Evolutionary conservation across 23 tunicate genomes (phyloP), one percentile per base, ranked within the genome.

Genomic region (Botrylloides violaceus): DNA sequence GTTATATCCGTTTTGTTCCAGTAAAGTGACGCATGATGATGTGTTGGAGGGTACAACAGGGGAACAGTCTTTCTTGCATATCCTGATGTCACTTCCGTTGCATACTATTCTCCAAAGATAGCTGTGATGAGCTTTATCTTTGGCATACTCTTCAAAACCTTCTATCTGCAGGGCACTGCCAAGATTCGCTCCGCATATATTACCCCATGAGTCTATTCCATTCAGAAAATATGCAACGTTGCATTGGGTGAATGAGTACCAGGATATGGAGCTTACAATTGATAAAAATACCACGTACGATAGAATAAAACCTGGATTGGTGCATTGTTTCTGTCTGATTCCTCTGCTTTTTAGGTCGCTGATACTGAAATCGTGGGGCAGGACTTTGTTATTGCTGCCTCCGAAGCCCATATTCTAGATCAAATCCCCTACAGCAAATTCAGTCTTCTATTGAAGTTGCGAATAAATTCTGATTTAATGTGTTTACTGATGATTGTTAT

Each of bases 161-260:
- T 43, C 95, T 23, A 78, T 65, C 9, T 82, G 82, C 7, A 50
- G 36, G 3, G 80, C 82, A 19, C 36, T 56, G n/a, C 68, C 58
- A 26, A 80, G 34, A 2, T 24, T 12, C 2, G 62, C 80, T 21
- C 82, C 84, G 65, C 95, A 87, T 12, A 80, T 56, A 61, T 87
- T 87, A 0, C 86, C 95, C 95, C 95, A 87, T 0, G 95, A 87
- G 70, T 87, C 95, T 3, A 64, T 61, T 19, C 86, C 86, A 24
- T 35, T 31, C 59, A 39, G 71, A 31, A 82, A 70, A 21, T 61
- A 29, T 29, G 85, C 73, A 2, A 77, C 66, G 21, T 29, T 37
- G 48, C 94, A 85, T 12, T 66, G 66, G 32, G 62, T 79, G 48
- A 85, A 79, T 0, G 77, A 56, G 65, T 73, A 79, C 48, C 59